Conservation (phyloP, 2,888 invertebrate genomes). For the Lasioglossum pauxillum region DNA sequence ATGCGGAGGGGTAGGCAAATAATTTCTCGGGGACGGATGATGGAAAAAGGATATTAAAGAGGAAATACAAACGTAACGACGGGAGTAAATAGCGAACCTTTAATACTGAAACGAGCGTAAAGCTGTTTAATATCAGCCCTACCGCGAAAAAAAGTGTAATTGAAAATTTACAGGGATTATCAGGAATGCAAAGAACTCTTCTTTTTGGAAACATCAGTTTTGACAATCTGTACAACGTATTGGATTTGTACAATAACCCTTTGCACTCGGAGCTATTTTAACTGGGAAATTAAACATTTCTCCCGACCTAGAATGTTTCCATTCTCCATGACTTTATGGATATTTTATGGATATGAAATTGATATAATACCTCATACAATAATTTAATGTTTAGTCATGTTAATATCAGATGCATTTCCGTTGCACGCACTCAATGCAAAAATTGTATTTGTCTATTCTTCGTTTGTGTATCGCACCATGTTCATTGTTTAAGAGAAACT, state of each 20-base stretch:
- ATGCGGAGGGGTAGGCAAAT: constrained; percentile 13
- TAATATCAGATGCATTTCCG: no score
- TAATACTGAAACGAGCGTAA: neutral
- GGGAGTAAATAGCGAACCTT: neutral
- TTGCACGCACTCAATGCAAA: no score
- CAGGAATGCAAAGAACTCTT: neutral
- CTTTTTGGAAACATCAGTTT: neutral
- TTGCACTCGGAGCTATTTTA: no score
- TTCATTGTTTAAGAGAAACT: no score
- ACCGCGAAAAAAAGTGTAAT: neutral
- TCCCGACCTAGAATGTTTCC: no score
- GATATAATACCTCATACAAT: no score
- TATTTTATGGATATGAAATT: no score
- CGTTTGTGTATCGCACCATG: no score
- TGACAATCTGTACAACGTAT: neutral
- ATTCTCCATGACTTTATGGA: no score
- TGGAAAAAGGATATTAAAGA: neutral
- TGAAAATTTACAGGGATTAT: neutral
- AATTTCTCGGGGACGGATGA: constrained; percentile 7
- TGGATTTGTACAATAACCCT: neutral
- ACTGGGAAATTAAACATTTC: no score
- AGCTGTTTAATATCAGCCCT: neutral
- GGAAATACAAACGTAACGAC: neutral
- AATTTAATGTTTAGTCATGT: no score
- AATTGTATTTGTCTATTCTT: no score